Conservation (phyloP, 2,113 vertebrate species). For the Cettia cetti region DNA sequence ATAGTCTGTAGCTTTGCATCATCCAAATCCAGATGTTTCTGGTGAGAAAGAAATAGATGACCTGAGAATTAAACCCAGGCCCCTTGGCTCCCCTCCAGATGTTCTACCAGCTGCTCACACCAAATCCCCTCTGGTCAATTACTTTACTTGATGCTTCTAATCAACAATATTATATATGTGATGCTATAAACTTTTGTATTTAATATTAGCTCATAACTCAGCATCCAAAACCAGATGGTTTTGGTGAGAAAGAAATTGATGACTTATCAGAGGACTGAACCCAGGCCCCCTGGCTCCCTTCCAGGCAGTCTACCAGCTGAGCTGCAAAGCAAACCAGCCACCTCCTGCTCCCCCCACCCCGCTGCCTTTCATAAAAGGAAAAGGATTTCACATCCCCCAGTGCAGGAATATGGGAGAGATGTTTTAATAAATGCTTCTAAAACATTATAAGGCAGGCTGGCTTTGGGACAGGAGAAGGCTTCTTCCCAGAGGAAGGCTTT, state of each 20-base stretch:
- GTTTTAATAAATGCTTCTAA: not conserved
- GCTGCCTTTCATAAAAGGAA: not conserved
- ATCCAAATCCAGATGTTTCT: conserved; percentile 66
- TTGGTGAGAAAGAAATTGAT: conserved; percentile 81
- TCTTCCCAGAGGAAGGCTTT: not conserved
- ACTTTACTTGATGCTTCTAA: conserved; percentile 81
- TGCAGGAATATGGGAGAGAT: not conserved
- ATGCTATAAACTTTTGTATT: conserved; percentile 80
- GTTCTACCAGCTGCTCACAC: conserved; percentile 73
- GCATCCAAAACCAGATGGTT: conserved; percentile 78
- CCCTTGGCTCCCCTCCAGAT: conserved; percentile 72
- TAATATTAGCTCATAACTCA: conserved; percentile 83
- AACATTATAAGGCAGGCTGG: accelerated
- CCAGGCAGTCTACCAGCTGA: conserved; percentile 69
- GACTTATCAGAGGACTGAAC: conserved; percentile 77
- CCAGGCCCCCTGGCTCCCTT: conserved; percentile 64
- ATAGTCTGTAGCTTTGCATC: conserved; percentile 45
- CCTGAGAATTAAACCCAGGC: conserved; percentile 67
- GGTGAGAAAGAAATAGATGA: conserved; percentile 65
- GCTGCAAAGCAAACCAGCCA: conserved; percentile 19
- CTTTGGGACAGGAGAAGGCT: not conserved
- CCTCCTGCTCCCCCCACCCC: not conserved
- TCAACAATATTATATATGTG: conserved; percentile 79
- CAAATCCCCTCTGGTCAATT: conserved; percentile 75
- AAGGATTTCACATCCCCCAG: conserved; percentile 23